Conservation (phyloP, 2,797 vertebrate species). For the Benthosema pterotum region DNA sequence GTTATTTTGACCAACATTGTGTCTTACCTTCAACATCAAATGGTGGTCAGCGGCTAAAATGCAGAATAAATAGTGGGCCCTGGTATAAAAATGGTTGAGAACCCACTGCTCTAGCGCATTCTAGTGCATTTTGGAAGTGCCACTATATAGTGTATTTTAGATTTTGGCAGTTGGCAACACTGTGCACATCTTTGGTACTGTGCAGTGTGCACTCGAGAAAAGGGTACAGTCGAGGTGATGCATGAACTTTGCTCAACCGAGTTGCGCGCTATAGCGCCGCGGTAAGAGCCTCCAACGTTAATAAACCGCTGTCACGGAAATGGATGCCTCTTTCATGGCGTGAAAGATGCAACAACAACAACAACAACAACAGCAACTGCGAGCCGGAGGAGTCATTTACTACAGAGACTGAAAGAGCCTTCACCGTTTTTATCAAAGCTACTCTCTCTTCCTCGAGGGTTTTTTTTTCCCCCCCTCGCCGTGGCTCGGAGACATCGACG, state of each 20-base stretch:
- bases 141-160: too few relatives aligned
- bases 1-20: too few relatives aligned
- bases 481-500: constrained; percentile 45
- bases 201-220: constrained; percentile 1
- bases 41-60: too few relatives aligned
- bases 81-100: too few relatives aligned
- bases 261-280: constrained; percentile 29
- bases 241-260: constrained; percentile 43
- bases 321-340: constrained; percentile 2
- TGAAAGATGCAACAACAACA: constrained; percentile 22
- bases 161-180: too few relatives aligned
- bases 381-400: constrained; percentile 41
- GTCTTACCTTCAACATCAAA: too few relatives aligned
- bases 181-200: background rate
- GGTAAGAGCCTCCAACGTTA: constrained; percentile 30
- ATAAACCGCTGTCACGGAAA: constrained; percentile 31
- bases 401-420: constrained; percentile 23
- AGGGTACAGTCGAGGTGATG: constrained; percentile 37
- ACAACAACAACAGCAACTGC: too few relatives aligned
- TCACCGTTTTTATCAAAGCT: constrained; percentile 48
- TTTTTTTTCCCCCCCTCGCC: too few relatives aligned
- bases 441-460: constrained; percentile 2
- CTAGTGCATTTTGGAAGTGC: too few relatives aligned
- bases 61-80: too few relatives aligned
- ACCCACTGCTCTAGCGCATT: too few relatives aligned